Evolutionary conservation across 2,113 vertebrate genomes (phyloP).

Genomic region (Sebastes schlegelii): DNA sequence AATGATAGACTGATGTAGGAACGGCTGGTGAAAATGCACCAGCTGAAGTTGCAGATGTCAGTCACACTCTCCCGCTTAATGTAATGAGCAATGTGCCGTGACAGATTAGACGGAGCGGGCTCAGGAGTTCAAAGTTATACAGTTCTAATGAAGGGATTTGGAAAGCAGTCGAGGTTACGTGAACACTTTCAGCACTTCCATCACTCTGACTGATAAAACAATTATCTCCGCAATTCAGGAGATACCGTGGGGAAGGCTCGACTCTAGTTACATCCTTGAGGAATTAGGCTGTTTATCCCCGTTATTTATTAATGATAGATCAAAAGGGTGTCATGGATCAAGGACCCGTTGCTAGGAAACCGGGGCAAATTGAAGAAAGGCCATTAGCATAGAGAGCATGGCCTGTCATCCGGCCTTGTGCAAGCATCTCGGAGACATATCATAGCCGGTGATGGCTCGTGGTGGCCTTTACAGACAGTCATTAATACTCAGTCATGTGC

Average conservation of each 20-base stretch:
- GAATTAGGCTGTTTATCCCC: slow-evolving; percentile 72
- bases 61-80: slow-evolving; percentile 59
- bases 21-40: slow-evolving; percentile 13
- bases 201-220: slow-evolving; percentile 69
- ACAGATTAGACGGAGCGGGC: slow-evolving; percentile 51
- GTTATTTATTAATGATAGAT: slow-evolving; percentile 77
- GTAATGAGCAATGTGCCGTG: slow-evolving; percentile 60
- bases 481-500: slow-evolving; percentile 36
- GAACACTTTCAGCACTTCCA: slow-evolving; percentile 45
- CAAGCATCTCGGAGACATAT: slow-evolving; percentile 9
- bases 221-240: slow-evolving; percentile 67
- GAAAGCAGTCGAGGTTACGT: slow-evolving; percentile 39
- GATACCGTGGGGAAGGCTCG: slow-evolving; percentile 51
- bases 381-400: slow-evolving; percentile 48
- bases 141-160: slow-evolving; percentile 54
- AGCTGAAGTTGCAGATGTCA: slow-evolving; percentile 50
- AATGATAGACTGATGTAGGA: slow-evolving; percentile 53
- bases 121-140: slow-evolving; percentile 64
- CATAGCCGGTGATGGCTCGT: slow-evolving; percentile 8
- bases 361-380: slow-evolving; percentile 44
- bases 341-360: slow-evolving; percentile 74
- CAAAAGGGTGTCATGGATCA: slow-evolving; percentile 63
- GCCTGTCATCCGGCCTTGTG: slow-evolving; percentile 39
- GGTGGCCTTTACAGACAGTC: slow-evolving; percentile 7
- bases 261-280: slow-evolving; percentile 58